phyloP scores from a whole-genome alignment of 2,113 vertebrate species.

The Scomber japonicus region DNA sequence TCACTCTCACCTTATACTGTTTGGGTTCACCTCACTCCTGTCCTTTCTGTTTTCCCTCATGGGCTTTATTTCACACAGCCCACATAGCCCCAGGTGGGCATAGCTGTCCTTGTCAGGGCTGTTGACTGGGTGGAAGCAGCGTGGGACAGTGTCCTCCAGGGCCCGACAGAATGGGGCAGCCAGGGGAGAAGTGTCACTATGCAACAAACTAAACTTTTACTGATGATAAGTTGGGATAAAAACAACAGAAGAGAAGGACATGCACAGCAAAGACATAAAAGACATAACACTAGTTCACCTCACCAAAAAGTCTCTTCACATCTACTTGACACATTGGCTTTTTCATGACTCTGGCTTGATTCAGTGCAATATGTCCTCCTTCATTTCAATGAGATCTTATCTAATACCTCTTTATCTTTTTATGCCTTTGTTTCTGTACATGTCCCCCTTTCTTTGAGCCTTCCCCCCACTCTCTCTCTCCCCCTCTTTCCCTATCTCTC shows the following conservation, averaged over 20 bases:
- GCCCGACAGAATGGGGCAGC: constrained; percentile 42
- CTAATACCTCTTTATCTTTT: constrained; percentile 47
- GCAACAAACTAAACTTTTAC: constrained; percentile 64
- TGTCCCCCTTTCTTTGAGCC: constrained; percentile 23
- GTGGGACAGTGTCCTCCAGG: constrained; percentile 63
- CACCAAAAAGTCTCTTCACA: constrained; percentile 36
- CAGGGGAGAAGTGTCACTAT: constrained; percentile 52
- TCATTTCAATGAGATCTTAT: constrained; percentile 54
- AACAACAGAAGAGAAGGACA: constrained; percentile 47
- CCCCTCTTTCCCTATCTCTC: constrained; percentile 15
- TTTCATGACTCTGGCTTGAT: constrained; percentile 40
- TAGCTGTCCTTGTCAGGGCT: constrained; percentile 76
- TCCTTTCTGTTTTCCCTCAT: constrained; percentile 56
- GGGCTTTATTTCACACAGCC: constrained; percentile 68
- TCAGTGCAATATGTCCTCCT: constrained; percentile 20
- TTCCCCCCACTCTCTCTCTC: constrained; percentile 2
- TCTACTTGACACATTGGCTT: constrained; percentile 42
- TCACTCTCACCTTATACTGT: constrained; percentile 53
- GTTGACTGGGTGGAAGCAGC: constrained; percentile 65
- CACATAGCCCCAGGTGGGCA: constrained; percentile 64
- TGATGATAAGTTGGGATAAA: constrained; percentile 33
- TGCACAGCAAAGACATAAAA: constrained; percentile 41
- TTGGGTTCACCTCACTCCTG: constrained; percentile 55
- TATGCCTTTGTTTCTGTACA: constrained; percentile 47
- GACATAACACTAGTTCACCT: constrained; percentile 33